Conservation (phyloP, 2,113 vertebrate species). For the Uria aalge region DNA sequence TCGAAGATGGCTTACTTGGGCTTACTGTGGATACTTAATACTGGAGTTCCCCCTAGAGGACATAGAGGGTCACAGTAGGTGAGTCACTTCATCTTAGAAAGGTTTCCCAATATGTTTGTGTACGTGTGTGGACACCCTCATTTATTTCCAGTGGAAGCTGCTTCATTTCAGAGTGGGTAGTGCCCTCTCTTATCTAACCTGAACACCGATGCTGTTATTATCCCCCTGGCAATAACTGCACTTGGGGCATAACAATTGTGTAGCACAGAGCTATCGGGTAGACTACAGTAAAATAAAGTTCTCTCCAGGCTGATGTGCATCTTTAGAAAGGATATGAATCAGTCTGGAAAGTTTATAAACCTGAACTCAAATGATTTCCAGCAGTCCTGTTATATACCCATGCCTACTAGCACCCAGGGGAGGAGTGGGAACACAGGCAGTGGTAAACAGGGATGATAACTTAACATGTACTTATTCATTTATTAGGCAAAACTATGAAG, state of each 20-base stretch:
- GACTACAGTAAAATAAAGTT: not conserved
- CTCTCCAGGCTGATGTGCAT: not conserved
- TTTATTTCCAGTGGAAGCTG: not conserved
- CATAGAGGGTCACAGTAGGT: not conserved
- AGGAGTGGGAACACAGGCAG: fast-evolving
- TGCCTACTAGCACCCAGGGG: not conserved
- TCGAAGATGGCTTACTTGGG: not conserved
- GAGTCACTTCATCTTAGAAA: not conserved
- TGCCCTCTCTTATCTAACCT: not conserved
- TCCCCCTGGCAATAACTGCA: not conserved
- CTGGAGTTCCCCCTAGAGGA: conserved; percentile 55
- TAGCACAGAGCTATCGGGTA: not conserved
- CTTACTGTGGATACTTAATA: not conserved
- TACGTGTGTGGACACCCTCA: fast-evolving
- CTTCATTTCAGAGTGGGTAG: not conserved
- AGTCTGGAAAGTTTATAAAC: not conserved
- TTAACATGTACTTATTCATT: not conserved
- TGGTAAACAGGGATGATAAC: not conserved
- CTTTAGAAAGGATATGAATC: not conserved
- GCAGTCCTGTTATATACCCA: not conserved
- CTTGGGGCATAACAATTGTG: not conserved
- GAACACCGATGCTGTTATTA: not conserved
- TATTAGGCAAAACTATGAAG: not conserved
- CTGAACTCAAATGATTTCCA: not conserved
- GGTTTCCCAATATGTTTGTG: not conserved